A percentile compares a stretch with the other conserved stretches of the same genome.
phyloP scores from a whole-genome alignment of 1,140 invertebrate genomes.

The Bombus confusus region DNA sequence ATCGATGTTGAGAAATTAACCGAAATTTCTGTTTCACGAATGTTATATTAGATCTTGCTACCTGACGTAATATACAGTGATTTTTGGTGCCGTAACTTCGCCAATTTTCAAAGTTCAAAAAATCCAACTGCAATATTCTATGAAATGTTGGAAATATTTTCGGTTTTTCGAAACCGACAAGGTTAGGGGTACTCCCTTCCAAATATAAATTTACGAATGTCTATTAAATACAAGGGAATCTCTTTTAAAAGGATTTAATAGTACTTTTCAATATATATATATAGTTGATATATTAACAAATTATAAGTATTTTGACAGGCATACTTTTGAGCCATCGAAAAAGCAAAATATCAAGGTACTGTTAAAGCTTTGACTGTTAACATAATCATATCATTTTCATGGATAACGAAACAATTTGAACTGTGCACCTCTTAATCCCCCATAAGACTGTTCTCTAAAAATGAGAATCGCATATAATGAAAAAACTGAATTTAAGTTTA shows the following conservation, averaged over 20 bases:
- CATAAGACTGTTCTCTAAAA: neutral
- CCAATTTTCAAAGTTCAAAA: neutral
- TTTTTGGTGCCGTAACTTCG: neutral
- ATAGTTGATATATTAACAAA: slow-evolving; percentile 38
- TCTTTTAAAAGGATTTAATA: neutral
- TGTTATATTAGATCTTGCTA: too few relatives aligned
- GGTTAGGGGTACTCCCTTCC: neutral
- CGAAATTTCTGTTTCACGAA: neutral
- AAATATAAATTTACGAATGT: neutral
- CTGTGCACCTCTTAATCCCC: neutral
- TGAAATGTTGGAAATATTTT: neutral
- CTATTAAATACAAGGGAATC: neutral
- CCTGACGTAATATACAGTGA: too few relatives aligned
- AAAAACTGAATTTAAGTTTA: neutral
- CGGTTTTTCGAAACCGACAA: neutral
- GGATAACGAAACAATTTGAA: neutral
- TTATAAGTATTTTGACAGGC: neutral
- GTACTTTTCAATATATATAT: neutral
- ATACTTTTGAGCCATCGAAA: neutral
- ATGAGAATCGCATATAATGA: neutral
- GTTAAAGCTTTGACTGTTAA: neutral
- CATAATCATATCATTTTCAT: slow-evolving; percentile 1
- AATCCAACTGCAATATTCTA: neutral
- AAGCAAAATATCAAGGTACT: neutral
- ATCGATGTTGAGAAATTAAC: too few relatives aligned